A percentile compares a stretch with the other conserved stretches of the same genome.
These are phyloP conservation scores for Okamejei kenojei DNA, from an alignment of 2,797 vertebrate species.

Conservation along the genomic window DNA sequence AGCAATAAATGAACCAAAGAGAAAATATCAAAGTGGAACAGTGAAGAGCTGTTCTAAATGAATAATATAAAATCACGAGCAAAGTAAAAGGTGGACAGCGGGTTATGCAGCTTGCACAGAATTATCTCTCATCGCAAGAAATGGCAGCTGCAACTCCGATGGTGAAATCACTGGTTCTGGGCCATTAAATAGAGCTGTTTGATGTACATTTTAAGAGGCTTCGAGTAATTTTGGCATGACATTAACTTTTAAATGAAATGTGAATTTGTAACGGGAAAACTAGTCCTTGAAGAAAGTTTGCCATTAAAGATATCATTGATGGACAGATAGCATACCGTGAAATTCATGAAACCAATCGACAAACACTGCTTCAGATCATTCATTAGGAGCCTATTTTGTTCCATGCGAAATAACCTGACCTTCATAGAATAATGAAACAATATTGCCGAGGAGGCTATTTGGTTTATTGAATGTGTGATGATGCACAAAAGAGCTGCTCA, in stretches of 20 bases:
- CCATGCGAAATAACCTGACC: background rate
- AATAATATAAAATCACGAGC: background rate
- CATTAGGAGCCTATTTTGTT: background rate
- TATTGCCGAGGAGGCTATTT: too few species aligned
- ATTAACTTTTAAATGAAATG: background rate
- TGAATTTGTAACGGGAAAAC: background rate
- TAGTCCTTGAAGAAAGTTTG: background rate
- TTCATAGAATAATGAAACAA: background rate
- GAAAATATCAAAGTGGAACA: background rate
- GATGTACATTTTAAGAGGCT: background rate
- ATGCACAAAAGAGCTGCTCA: too few species aligned
- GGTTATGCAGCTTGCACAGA: background rate
- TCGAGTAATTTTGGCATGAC: constrained; percentile 6
- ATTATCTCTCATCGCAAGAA: background rate
- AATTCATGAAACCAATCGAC: background rate
- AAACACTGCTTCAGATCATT: background rate
- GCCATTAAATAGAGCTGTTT: constrained; percentile 23
- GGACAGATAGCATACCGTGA: background rate
- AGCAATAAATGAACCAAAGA: background rate
- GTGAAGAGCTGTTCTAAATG: background rate
- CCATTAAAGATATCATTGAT: background rate
- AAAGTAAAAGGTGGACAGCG: background rate
- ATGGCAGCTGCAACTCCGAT: background rate
- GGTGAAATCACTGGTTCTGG: background rate
- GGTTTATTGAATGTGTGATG: too few species aligned